phyloP scores from a whole-genome alignment of 2,113 vertebrate species.

The Brachyhypopomus gauderio region DNA sequence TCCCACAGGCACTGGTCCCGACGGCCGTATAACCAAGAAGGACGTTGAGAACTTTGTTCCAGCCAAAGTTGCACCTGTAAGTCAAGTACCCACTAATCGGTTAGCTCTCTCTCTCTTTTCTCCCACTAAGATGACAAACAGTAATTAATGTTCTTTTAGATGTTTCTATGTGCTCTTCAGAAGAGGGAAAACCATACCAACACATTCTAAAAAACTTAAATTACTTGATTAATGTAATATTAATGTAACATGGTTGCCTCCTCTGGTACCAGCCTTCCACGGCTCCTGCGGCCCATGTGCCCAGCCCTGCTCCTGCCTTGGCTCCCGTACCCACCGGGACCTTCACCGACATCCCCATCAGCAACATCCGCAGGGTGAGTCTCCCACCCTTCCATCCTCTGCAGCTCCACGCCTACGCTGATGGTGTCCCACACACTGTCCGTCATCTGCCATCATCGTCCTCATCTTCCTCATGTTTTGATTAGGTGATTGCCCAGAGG shows the following conservation, averaged over 20 bases:
- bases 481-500: constrained; percentile 94
- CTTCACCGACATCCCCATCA: constrained; percentile 94
- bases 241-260: constrained; percentile 32
- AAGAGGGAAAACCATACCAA: too few species aligned
- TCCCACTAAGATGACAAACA: neutral
- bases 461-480: constrained; percentile 26
- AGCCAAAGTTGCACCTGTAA: constrained; percentile 83
- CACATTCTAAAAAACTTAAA: neutral
- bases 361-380: constrained; percentile 91
- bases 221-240: neutral
- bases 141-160: too few species aligned
- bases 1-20: constrained; percentile 86
- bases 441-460: constrained; percentile 27
- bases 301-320: constrained; percentile 65
- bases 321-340: constrained; percentile 78
- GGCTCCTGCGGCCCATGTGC: constrained; percentile 53
- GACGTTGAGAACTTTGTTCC: constrained; percentile 93
- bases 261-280: constrained; percentile 53
- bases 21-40: constrained; percentile 92
- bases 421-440: neutral
- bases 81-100: constrained; percentile 39
- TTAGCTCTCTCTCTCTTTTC: neutral
- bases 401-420: neutral
- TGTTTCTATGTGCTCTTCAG: too few species aligned
- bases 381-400: neutral